A percentile compares a stretch with the other conserved stretches of the same genome.
Conservation (phyloP, 1,140 invertebrate species). For the Halesus radiatus region DNA sequence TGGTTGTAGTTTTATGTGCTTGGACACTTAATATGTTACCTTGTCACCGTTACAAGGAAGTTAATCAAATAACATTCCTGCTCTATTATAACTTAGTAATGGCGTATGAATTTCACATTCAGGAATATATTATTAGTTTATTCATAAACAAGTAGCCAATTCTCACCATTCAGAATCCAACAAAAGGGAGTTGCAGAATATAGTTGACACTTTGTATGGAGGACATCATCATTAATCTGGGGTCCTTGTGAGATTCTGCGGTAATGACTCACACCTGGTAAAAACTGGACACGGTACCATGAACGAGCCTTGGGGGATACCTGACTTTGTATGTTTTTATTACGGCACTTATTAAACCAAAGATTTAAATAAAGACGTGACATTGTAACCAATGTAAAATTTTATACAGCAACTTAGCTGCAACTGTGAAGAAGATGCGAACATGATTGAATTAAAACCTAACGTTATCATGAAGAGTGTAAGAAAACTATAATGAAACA, state of each 20-base stretch:
- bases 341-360: no score
- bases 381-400: no score
- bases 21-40: not conserved
- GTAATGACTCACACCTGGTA: conserved; percentile 33
- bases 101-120: conserved; percentile 10
- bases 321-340: no score
- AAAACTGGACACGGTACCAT: conserved; percentile 5
- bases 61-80: conserved; percentile 25
- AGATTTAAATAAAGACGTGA: no score
- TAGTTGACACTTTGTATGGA: conserved; percentile 17
- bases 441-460: no score
- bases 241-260: conserved; percentile 30
- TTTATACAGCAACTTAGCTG: no score
- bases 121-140: not conserved
- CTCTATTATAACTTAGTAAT: conserved; percentile 3
- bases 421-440: no score
- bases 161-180: not conserved
- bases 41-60: conserved; percentile 6
- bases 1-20: no score
- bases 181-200: conserved; percentile 4
- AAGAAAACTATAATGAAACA: no score
- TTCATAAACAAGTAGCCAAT: conserved; percentile 27
- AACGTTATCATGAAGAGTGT: no score
- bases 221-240: conserved; percentile 29
- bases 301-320: no score